Evolutionary conservation across 2,113 vertebrate species (phyloP).

Genomic region (Pristiophorus japonicus): DNA sequence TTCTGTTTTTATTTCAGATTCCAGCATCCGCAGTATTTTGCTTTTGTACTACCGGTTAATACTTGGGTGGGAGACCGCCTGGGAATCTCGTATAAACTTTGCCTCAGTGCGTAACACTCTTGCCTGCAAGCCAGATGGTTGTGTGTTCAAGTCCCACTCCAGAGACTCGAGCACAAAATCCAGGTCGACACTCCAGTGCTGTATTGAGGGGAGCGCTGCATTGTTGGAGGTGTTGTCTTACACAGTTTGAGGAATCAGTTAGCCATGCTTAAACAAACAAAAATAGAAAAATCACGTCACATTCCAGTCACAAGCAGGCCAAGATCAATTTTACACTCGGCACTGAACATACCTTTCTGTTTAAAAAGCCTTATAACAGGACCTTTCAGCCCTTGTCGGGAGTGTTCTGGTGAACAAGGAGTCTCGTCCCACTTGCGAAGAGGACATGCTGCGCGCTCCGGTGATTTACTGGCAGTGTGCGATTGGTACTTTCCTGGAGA

Average conservation of each 20-base stretch:
- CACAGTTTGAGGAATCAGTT: background rate
- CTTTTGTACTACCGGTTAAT: too few species aligned
- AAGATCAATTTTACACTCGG: background rate
- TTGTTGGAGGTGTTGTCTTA: background rate
- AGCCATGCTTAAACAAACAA: background rate
- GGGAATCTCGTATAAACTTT: background rate
- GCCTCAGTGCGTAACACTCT: background rate
- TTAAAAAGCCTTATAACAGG: constrained; percentile 53
- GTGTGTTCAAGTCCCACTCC: background rate
- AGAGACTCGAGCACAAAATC: background rate
- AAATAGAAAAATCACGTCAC: background rate
- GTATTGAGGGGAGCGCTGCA: background rate
- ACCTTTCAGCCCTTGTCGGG: constrained; percentile 36
- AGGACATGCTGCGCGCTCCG: fast-evolving
- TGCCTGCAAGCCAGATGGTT: background rate
- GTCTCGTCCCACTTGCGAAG: constrained; percentile 48
- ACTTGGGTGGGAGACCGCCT: background rate
- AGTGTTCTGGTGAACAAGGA: constrained; percentile 37
- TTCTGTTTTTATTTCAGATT: too few species aligned
- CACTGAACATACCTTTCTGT: constrained; percentile 66
- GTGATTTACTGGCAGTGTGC: background rate
- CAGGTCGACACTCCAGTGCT: background rate
- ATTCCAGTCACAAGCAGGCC: too few species aligned
- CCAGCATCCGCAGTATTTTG: too few species aligned
- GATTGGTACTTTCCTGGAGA: constrained; percentile 48